Base-by-base conservation (phyloP, 2,888 invertebrate genomes). In the Mechanitis mazaeus region DNA sequence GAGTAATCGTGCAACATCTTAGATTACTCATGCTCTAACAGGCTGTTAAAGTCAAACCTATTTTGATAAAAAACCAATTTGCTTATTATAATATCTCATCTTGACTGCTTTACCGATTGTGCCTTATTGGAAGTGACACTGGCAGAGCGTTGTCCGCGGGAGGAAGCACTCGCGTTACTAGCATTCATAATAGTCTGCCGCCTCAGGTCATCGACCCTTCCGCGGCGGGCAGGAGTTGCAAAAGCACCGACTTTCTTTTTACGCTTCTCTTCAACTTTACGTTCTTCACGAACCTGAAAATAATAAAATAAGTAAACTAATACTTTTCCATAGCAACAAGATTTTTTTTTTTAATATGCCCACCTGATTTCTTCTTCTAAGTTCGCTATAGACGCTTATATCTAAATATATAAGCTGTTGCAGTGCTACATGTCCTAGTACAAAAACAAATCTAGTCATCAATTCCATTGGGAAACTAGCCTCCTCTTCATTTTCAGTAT, bases 341-440 rank as follows among this genome's bases (percentile, higher is more conserved):
- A 20, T 20, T 20, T 1, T 20, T 20, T 20, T 20, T 20, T 20
- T 20, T 20, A 20, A 46, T 31, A 35, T 31, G 62, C 63, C 72
- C 71, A 86, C 90, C 87, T 85, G 84, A 73, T 87, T 89, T 65
- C 83, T 86, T 82, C 82, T 92, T 74, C 86, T 77, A 72, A 97
- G 87, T 81, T 97, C 97, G 65, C 94, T 95, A 72, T 97, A 96
- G 3, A 97, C 93, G 68, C 92, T 92, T 38, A 94, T 94, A 74
- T 98, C 97, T 61, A 98, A 90, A 78, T 95, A 94, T 58, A 95
- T 93, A 78, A 97, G 92, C 76, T 96, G 94, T 69, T 94, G 93
- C 61, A 95, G 83, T 0, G 96, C 95, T 65, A 96, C 89, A 65
- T 95, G 95, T 3, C 97, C 97, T 61, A 95, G 82, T 31, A 95